Evolutionary conservation across 1,140 invertebrate species (phyloP), one percentile per base, ranked within the genome.

Genomic region (Temnothorax nylanderi): DNA sequence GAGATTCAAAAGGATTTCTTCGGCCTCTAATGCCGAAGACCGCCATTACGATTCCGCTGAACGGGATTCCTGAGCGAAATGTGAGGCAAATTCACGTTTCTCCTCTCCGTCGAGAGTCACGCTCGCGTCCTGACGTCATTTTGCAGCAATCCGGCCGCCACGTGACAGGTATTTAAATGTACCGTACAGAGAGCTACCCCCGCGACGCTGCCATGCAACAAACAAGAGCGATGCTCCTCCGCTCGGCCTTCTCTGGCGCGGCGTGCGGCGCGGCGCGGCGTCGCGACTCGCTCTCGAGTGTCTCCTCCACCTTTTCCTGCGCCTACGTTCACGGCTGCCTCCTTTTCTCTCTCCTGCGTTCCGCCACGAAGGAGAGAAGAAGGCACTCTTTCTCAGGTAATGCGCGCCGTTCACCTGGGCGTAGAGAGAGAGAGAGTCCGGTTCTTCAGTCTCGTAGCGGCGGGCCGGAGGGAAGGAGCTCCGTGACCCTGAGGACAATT

Each of bases 401-500:
- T 88, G 76, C 88, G 87, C 88, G 90, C 93, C 93, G 92, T 94
- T 94, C 93, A 93, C 93, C 92, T 91, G 90, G 78, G 26, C 67
- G 72, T 41, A 51, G 67, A 86, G 76, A 90, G 89, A 90, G 89
- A 91, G 93, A 92, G 90, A 88, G 75, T 85, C 86, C 86, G 87
- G 89, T 86, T 87, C 91, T 86, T 94, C 93, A 95, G 95, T 95
- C 93, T 94, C 89, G 91, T 93, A 93, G 88, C 89, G 94, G 92
- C 93, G 94, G 93, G 93, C 94, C 94, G 94, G 94, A 94, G 94
- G 93, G 89, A 95, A 95, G 89, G 94, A 95, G 92, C 94, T 94
- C 93, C 93, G 94, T 92, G 94, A 94, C 94, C 95, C 94, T 92
- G 90, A 92, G 91, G 87, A 85, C 54, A 86, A 62, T 87, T 62